phyloP scores from a whole-genome alignment of 92 coral and sea anemone genomes.

The Scolanthus callimorphus region DNA sequence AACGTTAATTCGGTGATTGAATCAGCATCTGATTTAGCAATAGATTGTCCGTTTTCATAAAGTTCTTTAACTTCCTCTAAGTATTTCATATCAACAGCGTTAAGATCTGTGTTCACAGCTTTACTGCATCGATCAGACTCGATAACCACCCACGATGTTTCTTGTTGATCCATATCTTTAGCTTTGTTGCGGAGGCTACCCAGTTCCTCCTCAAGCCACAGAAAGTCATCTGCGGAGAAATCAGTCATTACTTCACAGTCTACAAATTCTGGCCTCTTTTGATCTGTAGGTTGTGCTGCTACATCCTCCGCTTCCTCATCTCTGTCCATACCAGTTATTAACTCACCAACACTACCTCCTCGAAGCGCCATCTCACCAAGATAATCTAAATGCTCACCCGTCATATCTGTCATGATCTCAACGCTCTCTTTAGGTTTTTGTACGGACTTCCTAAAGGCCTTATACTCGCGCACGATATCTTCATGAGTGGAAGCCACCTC shows the following conservation, averaged over 20 bases:
- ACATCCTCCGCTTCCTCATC: neutral
- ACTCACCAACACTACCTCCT: slow-evolving; percentile 18
- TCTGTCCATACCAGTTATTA: neutral
- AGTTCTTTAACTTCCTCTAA: slow-evolving; percentile 42
- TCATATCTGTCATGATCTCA: slow-evolving; percentile 61
- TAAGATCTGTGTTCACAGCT: slow-evolving; percentile 37
- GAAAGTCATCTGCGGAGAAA: slow-evolving; percentile 30
- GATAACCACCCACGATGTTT: slow-evolving; percentile 33
- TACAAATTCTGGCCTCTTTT: neutral
- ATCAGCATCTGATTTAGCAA: slow-evolving; percentile 16
- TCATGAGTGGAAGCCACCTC: slow-evolving; percentile 55
- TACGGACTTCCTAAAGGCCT: slow-evolving; percentile 34
- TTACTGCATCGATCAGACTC: slow-evolving; percentile 1
- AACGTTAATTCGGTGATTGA: slow-evolving; percentile 73
- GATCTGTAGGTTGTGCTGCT: neutral
- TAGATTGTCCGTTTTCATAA: slow-evolving; percentile 17
- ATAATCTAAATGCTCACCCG: slow-evolving; percentile 54
- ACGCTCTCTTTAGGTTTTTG: slow-evolving; percentile 22
- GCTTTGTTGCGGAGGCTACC: slow-evolving; percentile 2
- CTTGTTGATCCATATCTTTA: slow-evolving; percentile 11
- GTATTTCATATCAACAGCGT: slow-evolving; percentile 31
- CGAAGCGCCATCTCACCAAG: slow-evolving; percentile 50
- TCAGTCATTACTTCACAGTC: slow-evolving; percentile 45
- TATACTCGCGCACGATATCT: slow-evolving; percentile 41
- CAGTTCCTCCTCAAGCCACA: slow-evolving; percentile 24